phyloP scores from a whole-genome alignment of 2,888 invertebrate genomes.

The Troides helena region DNA sequence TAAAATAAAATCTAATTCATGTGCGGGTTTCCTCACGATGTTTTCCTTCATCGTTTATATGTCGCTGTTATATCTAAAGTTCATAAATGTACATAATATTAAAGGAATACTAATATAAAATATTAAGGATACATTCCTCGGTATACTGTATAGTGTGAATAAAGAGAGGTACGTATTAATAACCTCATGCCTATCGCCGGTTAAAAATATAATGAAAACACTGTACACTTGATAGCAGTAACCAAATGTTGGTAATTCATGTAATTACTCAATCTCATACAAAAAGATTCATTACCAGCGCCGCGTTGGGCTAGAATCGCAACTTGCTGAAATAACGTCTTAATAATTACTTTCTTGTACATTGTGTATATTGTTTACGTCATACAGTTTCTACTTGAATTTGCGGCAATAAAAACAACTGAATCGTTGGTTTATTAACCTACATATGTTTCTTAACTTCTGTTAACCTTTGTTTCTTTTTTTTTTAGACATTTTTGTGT shows the following conservation, averaged over 20 bases:
- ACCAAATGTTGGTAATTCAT: conserved; percentile 22
- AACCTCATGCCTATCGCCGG: too few relatives aligned
- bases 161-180: too few relatives aligned
- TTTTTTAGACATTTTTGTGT: not conserved
- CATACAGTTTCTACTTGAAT: conserved; percentile 13
- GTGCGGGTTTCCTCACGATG: too few relatives aligned
- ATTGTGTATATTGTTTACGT: conserved; percentile 12
- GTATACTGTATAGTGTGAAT: too few relatives aligned
- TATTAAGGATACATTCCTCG: too few relatives aligned
- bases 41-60: too few relatives aligned
- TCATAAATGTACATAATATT: too few relatives aligned
- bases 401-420: conserved; percentile 10
- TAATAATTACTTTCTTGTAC: conserved; percentile 12
- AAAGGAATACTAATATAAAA: too few relatives aligned
- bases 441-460: conserved; percentile 12
- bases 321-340: conserved; percentile 9
- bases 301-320: conserved; percentile 14
- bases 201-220: not conserved
- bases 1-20: too few relatives aligned
- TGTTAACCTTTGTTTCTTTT: not conserved
- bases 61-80: too few relatives aligned
- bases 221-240: conserved; percentile 14
- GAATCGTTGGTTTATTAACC: conserved; percentile 22
- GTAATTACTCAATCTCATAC: conserved; percentile 29
- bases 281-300: conserved; percentile 21